Conservation (phyloP, 2,113 vertebrate genomes). For the Aegotheles bennettii region DNA sequence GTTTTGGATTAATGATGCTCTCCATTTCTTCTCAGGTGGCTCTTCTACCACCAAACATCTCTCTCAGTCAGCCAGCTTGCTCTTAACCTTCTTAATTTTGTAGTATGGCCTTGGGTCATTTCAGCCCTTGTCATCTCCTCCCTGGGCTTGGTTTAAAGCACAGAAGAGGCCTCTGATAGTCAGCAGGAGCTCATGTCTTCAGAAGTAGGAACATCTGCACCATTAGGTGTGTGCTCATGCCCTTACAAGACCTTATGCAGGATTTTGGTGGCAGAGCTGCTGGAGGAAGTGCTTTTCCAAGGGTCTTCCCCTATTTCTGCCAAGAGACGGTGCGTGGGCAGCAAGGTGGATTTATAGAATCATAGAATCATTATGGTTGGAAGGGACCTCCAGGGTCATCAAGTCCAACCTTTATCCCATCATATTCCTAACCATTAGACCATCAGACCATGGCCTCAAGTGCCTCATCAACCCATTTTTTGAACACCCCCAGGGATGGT, state of each 20-base stretch:
- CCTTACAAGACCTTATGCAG: not conserved
- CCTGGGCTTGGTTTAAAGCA: not conserved
- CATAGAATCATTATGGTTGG: no score
- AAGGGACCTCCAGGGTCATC: no score
- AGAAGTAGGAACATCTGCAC: not conserved
- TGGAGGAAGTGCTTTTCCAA: not conserved
- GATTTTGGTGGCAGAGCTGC: not conserved
- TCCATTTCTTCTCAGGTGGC: not conserved
- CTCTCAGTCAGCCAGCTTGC: not conserved
- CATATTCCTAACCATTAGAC: no score
- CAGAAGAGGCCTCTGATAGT: not conserved
- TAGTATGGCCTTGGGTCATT: not conserved
- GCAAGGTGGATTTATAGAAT: not conserved
- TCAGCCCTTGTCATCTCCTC: not conserved
- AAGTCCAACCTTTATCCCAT: no score
- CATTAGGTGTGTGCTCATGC: not conserved
- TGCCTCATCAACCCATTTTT: no score
- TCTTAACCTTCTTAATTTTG: not conserved
- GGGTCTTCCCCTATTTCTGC: rapidly evolving
- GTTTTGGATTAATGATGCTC: rapidly evolving
- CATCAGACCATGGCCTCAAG: no score
- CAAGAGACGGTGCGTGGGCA: rapidly evolving
- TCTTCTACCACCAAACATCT: not conserved
- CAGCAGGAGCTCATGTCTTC: not conserved
- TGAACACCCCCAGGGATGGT: no score